Conservation (phyloP, 2,888 invertebrate species). For the Dione juno region DNA sequence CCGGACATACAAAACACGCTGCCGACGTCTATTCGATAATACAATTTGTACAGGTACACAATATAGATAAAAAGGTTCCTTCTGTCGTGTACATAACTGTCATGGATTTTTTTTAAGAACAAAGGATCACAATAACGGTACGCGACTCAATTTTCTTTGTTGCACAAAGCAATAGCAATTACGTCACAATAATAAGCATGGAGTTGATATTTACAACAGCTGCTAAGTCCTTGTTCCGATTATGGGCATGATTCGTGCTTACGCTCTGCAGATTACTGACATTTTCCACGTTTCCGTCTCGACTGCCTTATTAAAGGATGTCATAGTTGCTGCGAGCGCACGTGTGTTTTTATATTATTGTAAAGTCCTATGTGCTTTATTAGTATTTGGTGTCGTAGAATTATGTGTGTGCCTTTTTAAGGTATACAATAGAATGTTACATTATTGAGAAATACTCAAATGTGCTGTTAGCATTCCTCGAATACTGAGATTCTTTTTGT, state of each 20-base stretch:
- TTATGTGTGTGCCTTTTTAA: constrained; percentile 41
- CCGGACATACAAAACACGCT: constrained; percentile 64
- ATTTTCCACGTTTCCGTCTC: constrained; percentile 82
- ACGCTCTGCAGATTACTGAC: constrained; percentile 75
- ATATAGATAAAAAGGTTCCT: constrained; percentile 2
- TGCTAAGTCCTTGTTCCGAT: constrained; percentile 81
- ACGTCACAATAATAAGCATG: constrained; percentile 78
- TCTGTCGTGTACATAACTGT: not conserved
- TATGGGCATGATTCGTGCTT: constrained; percentile 81
- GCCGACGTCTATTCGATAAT: constrained; percentile 51
- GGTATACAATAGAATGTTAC: constrained; percentile 39
- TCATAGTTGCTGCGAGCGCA: constrained; percentile 62
- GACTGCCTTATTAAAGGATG: constrained; percentile 78
- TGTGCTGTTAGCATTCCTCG: constrained; percentile 22
- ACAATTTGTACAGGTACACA: constrained; percentile 50
- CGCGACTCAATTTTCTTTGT: constrained; percentile 75
- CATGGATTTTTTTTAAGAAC: constrained; percentile 46
- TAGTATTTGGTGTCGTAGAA: constrained; percentile 46
- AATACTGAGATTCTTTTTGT: constrained; percentile 11
- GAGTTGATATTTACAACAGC: constrained; percentile 80
- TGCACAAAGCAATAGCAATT: constrained; percentile 68
- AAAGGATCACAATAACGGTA: constrained; percentile 52
- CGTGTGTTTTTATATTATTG: constrained; percentile 62
- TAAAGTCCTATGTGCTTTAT: constrained; percentile 49
- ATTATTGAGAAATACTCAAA: constrained; percentile 22